phyloP scores from a whole-genome alignment of 2,797 vertebrate genomes.

The Acanthornis magna region DNA sequence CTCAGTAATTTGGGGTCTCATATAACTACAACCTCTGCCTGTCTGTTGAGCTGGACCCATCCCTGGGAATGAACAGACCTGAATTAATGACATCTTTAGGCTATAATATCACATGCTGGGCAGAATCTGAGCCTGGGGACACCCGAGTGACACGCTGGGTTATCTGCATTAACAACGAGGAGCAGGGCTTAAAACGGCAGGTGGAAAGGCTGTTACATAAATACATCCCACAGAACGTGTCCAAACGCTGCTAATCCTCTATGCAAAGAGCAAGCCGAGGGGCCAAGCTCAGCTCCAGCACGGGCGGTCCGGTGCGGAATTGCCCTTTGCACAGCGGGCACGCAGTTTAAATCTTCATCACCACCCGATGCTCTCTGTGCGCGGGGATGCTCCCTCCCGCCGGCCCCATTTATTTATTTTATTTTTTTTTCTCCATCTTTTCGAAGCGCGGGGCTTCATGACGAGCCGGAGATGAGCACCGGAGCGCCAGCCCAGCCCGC shows the following conservation, averaged over 20 bases:
- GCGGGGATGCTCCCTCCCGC: no score
- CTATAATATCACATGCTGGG: accelerated
- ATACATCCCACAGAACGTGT: not conserved
- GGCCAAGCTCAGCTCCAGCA: not conserved
- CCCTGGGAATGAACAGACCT: not conserved
- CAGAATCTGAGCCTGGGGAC: not conserved
- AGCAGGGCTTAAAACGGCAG: accelerated
- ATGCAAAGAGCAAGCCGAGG: not conserved
- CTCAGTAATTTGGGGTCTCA: not conserved
- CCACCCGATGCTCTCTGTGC: accelerated
- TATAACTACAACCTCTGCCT: accelerated
- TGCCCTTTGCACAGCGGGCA: not conserved
- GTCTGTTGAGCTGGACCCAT: not conserved
- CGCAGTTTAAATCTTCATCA: accelerated
- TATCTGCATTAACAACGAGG: not conserved
- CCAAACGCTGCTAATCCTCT: not conserved
- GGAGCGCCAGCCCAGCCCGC: not conserved
- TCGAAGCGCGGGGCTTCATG: accelerated
- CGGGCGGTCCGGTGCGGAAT: accelerated
- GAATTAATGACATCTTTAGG: not conserved
- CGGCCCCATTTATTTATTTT: no score
- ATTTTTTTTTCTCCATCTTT: not conserved
- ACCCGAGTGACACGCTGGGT: accelerated
- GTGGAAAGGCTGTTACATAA: not conserved
- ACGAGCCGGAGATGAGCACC: accelerated